Base-by-base conservation (phyloP, 1,140 invertebrate genomes). In the Eriocheir sinensis region DNA sequence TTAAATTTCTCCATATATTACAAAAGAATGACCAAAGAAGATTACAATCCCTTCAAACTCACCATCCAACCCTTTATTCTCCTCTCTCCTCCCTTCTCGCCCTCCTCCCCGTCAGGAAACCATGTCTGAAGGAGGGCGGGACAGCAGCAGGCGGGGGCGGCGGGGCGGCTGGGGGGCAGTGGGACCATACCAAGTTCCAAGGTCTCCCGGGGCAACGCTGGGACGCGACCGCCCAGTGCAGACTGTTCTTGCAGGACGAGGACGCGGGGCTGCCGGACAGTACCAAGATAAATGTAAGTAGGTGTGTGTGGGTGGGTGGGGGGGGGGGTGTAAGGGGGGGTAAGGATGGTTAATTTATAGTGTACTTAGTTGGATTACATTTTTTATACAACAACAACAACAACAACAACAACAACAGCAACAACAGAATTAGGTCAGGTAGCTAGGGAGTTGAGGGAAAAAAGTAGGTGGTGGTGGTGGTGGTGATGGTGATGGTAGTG, bases 191-290 rank as follows among this genome's bases (percentile, higher is more conserved):
- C 27, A 32, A n/a, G 38, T 89, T 32, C 41, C 38, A 44, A 0
- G 79, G 91, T 0, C 38, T 12, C 9, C 98, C 98, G 0, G 98
- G 98, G 0, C 97, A 97, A 96, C 96, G 97, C 2, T 98, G 98
- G 97, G 97, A 97, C 38, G 97, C 98, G 0, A 98, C 98, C 96
- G 97, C 96, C 81, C 98, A 98, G 95, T 98, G 98, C 96, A 98
- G 98, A 96, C 96, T 98, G 3, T 96, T 97, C 32, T 96, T 98
- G 17, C 97, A 98, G 72, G 98, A 98, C 41, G 97, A 97, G 79
- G 98, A 98, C 80, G 98, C 98, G 32, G 96, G 9, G 1, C 0
- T 93, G 40, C 21, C 40, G 2, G 53, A 83, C 32, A 4, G 80
- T 9, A 27, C n/a, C n/a, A 80, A 21, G 72, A 83, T 92, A 36